Conservation (phyloP, 2,113 vertebrate genomes). For the Cyprinodon brontotheroides region DNA sequence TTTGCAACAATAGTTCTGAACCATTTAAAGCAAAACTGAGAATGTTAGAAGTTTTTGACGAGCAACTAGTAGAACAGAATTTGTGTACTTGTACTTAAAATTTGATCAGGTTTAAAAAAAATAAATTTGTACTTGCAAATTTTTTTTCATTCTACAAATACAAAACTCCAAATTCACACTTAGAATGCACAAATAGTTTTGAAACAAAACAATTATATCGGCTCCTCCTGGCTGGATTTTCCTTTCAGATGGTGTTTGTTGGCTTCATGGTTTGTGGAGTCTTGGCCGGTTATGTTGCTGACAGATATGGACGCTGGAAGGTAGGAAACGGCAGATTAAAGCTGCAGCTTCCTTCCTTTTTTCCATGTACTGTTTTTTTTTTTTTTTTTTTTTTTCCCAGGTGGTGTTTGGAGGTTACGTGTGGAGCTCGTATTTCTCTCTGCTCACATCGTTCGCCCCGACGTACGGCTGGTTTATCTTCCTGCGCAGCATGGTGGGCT, state of each 20-base stretch:
- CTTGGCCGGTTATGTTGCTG: constrained; percentile 86
- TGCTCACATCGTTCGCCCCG: constrained; percentile 92
- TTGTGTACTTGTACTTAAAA: too few relatives aligned
- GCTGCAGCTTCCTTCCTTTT: not conserved
- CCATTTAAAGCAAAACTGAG: too few relatives aligned
- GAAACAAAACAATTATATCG: too few relatives aligned
- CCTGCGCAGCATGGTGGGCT: constrained; percentile 91
- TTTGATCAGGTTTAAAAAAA: too few relatives aligned
- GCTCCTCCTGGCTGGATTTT: not conserved
- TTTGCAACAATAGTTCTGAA: too few relatives aligned
- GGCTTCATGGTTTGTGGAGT: constrained; percentile 95
- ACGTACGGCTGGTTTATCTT: constrained; percentile 94
- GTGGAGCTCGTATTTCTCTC: constrained; percentile 93
- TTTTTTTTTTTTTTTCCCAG: constrained; percentile 50
- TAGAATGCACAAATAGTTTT: too few relatives aligned
- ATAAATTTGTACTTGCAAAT: too few relatives aligned
- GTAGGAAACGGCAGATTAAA: constrained; percentile 68
- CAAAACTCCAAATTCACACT: too few relatives aligned
- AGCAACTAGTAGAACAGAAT: too few relatives aligned
- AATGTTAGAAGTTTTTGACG: too few relatives aligned
- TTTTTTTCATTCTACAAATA: too few relatives aligned
- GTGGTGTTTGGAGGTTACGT: constrained; percentile 89
- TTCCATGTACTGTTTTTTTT: not conserved
- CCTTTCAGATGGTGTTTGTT: constrained; percentile 92
- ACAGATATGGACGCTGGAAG: constrained; percentile 93